These are phyloP conservation scores for Isurus oxyrinchus DNA, from an alignment of 2,113 vertebrate species.

Conservation along the genomic window DNA sequence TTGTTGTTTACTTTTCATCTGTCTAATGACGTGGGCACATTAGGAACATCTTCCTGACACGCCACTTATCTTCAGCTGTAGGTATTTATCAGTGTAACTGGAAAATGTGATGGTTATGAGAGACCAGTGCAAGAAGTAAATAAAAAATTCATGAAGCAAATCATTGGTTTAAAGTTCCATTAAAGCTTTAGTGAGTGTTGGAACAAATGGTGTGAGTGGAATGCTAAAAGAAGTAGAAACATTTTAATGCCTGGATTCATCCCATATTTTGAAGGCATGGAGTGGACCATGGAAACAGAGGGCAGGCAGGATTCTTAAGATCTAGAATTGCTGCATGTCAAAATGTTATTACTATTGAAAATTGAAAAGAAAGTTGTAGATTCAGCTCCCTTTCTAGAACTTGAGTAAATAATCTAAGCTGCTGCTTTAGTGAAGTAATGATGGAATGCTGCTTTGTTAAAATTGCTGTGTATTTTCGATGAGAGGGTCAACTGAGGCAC, in stretches of 20 bases:
- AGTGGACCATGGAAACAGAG: neutral
- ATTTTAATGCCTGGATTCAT: neutral
- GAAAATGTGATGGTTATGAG: conserved; percentile 41
- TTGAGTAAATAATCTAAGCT: neutral
- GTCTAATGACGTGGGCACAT: neutral
- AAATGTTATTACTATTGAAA: neutral
- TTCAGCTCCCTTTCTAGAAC: neutral
- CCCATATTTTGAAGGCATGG: neutral
- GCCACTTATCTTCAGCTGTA: conserved; percentile 17
- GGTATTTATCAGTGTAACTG: conserved; percentile 38
- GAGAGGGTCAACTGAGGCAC: neutral
- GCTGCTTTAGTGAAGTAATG: neutral
- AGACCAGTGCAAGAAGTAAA: conserved; percentile 44
- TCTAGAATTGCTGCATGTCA: neutral
- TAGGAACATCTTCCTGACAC: conserved; percentile 24
- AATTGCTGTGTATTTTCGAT: neutral
- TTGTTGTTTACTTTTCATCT: conserved; percentile 17
- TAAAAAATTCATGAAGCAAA: conserved; percentile 47
- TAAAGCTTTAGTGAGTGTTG: conserved; percentile 22
- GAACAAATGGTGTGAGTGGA: conserved; percentile 28
- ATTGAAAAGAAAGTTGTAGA: neutral
- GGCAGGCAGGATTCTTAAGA: neutral
- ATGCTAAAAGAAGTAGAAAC: neutral
- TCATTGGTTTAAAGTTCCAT: conserved; percentile 46
- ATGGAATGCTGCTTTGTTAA: neutral